Conservation (phyloP, 2,888 invertebrate species). For the Pterostichus niger region DNA sequence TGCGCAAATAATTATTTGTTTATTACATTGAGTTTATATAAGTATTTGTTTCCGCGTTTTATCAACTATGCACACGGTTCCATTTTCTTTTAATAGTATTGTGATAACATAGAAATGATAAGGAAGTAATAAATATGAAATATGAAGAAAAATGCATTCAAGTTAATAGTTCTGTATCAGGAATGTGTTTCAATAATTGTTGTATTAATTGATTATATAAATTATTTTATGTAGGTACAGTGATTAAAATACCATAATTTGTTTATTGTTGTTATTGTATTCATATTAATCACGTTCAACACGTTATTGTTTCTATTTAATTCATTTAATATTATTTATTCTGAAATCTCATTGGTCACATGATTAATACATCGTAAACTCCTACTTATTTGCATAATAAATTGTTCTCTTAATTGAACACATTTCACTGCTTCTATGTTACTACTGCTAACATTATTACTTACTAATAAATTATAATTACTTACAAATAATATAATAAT, state of each 20-base stretch:
- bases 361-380: slow-evolving; percentile 37
- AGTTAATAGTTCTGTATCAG: slow-evolving; percentile 1
- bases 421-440: slow-evolving; percentile 21
- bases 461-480: slow-evolving; percentile 9
- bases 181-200: slow-evolving; percentile 44
- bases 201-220: slow-evolving; percentile 22
- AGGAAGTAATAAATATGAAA: slow-evolving; percentile 51
- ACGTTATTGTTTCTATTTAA: slow-evolving; percentile 42
- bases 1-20: slow-evolving; percentile 5
- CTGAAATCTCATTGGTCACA: slow-evolving; percentile 30
- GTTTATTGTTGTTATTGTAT: slow-evolving; percentile 32
- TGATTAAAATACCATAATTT: slow-evolving; percentile 47
- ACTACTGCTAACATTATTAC: not conserved
- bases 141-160: slow-evolving; percentile 40
- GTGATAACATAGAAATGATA: slow-evolving; percentile 52
- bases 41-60: slow-evolving; percentile 51
- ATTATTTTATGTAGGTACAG: slow-evolving; percentile 21
- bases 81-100: slow-evolving; percentile 37
- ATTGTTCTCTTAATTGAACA: slow-evolving; percentile 23
- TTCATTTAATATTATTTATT: slow-evolving; percentile 29
- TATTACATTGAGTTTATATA: not conserved
- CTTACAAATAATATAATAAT: no score
- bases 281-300: slow-evolving; percentile 47
- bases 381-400: slow-evolving; percentile 33
- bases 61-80: slow-evolving; percentile 27